phyloP scores from a whole-genome alignment of 2,888 invertebrate species.

The Dimorphilus gyrociliatus region DNA sequence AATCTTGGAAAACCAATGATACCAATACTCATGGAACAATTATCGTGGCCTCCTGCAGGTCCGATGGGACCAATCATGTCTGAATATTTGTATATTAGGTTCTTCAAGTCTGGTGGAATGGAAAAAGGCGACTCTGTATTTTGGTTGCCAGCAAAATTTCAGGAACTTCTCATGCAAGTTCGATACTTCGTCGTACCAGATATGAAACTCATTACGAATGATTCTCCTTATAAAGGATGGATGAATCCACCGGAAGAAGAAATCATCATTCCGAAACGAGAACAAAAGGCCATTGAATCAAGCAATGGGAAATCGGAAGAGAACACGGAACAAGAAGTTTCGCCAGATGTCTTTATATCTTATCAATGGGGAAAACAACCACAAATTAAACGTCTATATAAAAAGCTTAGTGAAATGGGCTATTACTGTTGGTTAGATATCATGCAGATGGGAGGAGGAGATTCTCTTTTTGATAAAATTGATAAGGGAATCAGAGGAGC shows the following conservation, averaged over 20 bases:
- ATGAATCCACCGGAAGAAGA: too few species aligned
- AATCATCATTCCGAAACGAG: too few species aligned
- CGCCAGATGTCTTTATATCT: slow-evolving; percentile 28
- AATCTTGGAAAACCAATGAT: slow-evolving; percentile 28
- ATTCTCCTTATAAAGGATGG: too few species aligned
- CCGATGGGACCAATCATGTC: slow-evolving; percentile 34
- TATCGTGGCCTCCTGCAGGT: slow-evolving; percentile 31
- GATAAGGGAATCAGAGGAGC: slow-evolving; percentile 25
- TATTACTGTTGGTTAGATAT: slow-evolving; percentile 32
- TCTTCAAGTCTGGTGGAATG: slow-evolving; percentile 22
- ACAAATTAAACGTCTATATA: slow-evolving; percentile 22
- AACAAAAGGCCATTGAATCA: too few species aligned
- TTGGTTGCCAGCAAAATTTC: slow-evolving; percentile 28
- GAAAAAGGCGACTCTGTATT: slow-evolving; percentile 18
- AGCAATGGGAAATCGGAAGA: too few species aligned
- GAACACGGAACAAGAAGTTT: too few species aligned
- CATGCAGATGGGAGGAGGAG: slow-evolving; percentile 34
- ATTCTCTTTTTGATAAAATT: slow-evolving; percentile 32
- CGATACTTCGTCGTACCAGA: slow-evolving; percentile 20
- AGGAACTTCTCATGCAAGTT: slow-evolving; percentile 30
- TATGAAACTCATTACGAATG: too few species aligned
- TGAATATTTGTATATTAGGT: slow-evolving; percentile 28
- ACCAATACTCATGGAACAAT: slow-evolving; percentile 29
- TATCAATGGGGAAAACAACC: slow-evolving; percentile 34
- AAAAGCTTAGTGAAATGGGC: slow-evolving; percentile 17